phyloP scores from a whole-genome alignment of 2,888 invertebrate species.

The Agriopis leucophaearia region DNA sequence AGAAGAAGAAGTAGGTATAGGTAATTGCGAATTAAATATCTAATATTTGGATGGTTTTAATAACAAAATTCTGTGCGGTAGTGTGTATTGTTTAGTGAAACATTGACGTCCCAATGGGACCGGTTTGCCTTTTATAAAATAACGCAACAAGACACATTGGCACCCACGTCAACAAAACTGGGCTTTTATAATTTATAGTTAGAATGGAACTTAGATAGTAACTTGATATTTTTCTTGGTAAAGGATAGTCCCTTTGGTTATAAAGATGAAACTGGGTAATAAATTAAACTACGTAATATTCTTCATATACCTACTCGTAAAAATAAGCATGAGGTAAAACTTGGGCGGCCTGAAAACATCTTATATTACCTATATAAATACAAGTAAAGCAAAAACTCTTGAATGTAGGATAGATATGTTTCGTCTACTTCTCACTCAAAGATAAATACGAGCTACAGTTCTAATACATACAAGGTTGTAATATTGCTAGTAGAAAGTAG shows the following conservation, averaged over 20 bases:
- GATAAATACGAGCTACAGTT: no score
- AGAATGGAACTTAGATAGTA: conserved; percentile 13
- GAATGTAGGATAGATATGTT: no score
- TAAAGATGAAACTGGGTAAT: conserved; percentile 11
- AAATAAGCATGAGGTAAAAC: neutral
- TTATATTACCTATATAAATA: no score
- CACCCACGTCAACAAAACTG: conserved; percentile 11
- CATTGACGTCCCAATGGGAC: neutral
- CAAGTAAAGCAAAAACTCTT: no score
- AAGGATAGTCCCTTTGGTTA: conserved; percentile 18
- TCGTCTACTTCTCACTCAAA: no score
- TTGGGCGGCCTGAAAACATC: neutral
- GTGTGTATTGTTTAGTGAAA: neutral
- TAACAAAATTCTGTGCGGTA: neutral
- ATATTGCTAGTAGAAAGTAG: no score
- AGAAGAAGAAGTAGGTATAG: no score
- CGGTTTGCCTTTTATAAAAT: neutral
- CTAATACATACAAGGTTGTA: no score
- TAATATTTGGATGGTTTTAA: neutral
- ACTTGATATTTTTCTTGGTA: conserved; percentile 9
- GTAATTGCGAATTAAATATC: no score
- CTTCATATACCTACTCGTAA: neutral
- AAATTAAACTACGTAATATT: conserved; percentile 5
- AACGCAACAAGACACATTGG: neutral
- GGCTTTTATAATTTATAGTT: conserved; percentile 18